Percentiles rank a stretch among this genome's conserved stretches.
These are phyloP conservation scores for Xyrichtys novacula DNA, from an alignment of 2,797 vertebrate species.

Conservation along the genomic window DNA sequence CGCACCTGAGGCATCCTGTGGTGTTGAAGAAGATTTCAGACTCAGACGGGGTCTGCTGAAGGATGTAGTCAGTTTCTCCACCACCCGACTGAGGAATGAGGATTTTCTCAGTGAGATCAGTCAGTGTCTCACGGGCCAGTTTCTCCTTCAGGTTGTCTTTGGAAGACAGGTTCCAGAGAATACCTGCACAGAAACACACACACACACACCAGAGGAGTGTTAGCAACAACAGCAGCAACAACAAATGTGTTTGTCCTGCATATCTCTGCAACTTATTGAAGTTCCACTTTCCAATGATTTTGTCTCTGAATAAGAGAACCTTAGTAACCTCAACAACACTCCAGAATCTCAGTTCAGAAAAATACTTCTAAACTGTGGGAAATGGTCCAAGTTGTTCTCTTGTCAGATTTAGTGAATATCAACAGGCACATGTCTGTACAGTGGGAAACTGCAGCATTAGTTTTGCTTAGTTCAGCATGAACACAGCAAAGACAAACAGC, in stretches of 20 bases:
- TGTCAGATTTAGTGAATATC: not conserved
- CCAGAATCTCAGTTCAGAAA: not conserved
- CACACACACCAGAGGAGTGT: constrained; percentile 3
- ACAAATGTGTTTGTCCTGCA: not conserved
- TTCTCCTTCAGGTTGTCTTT: constrained; percentile 93
- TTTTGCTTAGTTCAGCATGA: not conserved
- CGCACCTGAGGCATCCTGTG: constrained; percentile 94
- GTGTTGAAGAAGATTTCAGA: constrained; percentile 94
- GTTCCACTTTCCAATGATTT: constrained; percentile 1
- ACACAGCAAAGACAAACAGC: not conserved
- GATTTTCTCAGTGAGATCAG: constrained; percentile 87
- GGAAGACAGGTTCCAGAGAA: constrained; percentile 98
- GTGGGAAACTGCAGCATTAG: no score
- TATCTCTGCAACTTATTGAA: not conserved
- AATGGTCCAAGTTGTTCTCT: not conserved
- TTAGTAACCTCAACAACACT: no score
- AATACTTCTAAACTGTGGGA: not conserved
- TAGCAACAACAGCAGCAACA: not conserved
- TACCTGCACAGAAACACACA: constrained; percentile 82
- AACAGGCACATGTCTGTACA: not conserved
- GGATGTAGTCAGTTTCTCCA: constrained; percentile 45
- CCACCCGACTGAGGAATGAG: constrained; percentile 85
- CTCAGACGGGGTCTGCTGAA: constrained; percentile 87
- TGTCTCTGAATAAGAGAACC: no score
- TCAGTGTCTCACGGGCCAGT: constrained; percentile 87